Evolutionary conservation across 2,888 invertebrate genomes (phyloP).

Genomic region (Perdita meconis): DNA sequence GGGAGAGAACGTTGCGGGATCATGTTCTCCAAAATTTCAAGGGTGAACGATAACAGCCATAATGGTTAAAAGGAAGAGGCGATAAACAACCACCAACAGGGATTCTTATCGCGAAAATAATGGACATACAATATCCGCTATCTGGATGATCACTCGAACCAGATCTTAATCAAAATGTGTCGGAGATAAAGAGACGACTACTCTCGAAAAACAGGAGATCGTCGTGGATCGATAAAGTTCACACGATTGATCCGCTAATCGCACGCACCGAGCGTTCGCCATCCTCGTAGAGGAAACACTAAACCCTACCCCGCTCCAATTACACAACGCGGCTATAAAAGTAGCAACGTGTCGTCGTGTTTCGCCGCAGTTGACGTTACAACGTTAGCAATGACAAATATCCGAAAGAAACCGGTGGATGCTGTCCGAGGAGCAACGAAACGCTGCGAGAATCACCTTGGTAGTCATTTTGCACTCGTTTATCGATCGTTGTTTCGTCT

Average conservation of each 20-base stretch:
- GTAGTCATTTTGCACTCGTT: too few relatives aligned
- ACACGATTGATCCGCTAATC: not conserved
- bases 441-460: not conserved
- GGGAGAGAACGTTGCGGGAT: not conserved
- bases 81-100: not conserved
- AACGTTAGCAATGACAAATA: not conserved
- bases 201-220: not conserved
- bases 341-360: constrained; percentile 15
- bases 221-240: constrained; percentile 22
- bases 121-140: not conserved
- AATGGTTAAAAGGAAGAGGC: not conserved
- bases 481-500: too few relatives aligned
- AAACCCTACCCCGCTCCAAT: constrained; percentile 28
- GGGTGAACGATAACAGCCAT: not conserved
- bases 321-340: constrained; percentile 62
- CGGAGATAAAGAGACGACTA: not conserved
- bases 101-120: not conserved
- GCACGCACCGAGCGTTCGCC: not conserved
- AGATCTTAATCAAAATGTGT: not conserved
- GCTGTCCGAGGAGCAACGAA: not conserved
- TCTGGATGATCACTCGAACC: not conserved
- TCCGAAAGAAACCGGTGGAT: not conserved
- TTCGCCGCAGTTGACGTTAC: constrained; percentile 38
- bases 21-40: not conserved
- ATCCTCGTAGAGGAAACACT: not conserved